Evolutionary conservation across 2,888 invertebrate genomes (phyloP), one percentile per base, ranked within the genome.

Genomic region (Congeria kusceri): DNA sequence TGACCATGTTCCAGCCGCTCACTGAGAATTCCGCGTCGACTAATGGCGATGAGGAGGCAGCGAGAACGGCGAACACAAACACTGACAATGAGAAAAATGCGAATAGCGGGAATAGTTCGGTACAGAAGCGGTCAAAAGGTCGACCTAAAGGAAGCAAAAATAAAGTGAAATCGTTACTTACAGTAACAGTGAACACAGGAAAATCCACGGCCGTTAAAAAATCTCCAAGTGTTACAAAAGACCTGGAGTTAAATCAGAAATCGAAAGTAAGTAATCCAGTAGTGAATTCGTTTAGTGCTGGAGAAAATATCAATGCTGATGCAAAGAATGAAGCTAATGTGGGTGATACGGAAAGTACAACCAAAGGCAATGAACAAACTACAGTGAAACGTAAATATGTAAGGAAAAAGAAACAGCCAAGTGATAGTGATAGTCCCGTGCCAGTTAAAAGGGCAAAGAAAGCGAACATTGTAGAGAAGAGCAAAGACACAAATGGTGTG

Each of bases 381-480:
- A 67, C 53, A 57, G 69, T 76, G 5, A 80, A 80, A 67, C 64
- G 80, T 27, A 80, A 80, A 39, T 80, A 80, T 77, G 80, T 80
- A 2, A 56, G 80, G 47, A 80, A 80, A 61, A 57, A 29, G 23
- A 59, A 61, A 25, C n/a, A 29, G 20, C 23, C 20, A 9, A 53
- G 20, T 57, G 49, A 13, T 1, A 56, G 46, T 23, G 53, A 53
- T 2, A 1, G 18, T 20, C n/a, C 9, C 25, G 53, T 20, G 39
- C 39, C 39, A 7, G 13, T 39, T 23, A 53, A 53, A 53, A 1
- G 53, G n/a, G 53, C 53, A 23, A 53, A 53, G 53, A 53, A 9
- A n/a, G 53, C 15, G 3, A 39, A 39, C 39, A 15, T 15, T 39
- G 15, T 39, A 15, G 1, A 13, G 39, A 39, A 39, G 15, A 13